Conservation (phyloP, 2,797 vertebrate species). For the Lagodon rhomboides region DNA sequence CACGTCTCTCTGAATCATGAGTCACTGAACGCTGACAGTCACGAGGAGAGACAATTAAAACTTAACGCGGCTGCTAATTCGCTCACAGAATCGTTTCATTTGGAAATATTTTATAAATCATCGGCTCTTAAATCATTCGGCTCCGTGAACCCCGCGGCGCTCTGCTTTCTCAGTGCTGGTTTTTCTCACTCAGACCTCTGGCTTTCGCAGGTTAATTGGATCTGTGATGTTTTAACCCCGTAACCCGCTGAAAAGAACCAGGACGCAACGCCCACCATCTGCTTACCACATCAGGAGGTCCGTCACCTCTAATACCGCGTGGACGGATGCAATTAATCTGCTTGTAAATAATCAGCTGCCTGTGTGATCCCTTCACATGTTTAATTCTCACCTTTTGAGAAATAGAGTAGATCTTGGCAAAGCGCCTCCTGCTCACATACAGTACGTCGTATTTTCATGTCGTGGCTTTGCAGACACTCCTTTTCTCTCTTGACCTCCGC, state of each 20-base stretch:
- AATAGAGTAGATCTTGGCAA: constrained; percentile 16
- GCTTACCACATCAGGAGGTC: constrained; percentile 27
- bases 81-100: constrained; percentile 21
- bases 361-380: constrained; percentile 26
- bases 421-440: not conserved
- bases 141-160: not conserved
- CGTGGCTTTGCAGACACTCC: no score
- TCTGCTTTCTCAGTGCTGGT: no score
- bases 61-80: constrained; percentile 42
- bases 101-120: constrained; percentile 28
- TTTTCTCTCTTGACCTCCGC: no score
- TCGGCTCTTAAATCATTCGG: not conserved
- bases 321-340: constrained; percentile 48
- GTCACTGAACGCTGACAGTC: constrained; percentile 17
- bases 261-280: constrained; percentile 15
- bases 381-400: constrained; percentile 47
- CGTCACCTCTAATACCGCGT: constrained; percentile 16
- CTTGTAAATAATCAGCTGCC: constrained; percentile 44
- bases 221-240: constrained; percentile 51
- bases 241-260: constrained; percentile 10
- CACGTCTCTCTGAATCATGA: constrained; percentile 29
- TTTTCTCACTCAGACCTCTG: constrained; percentile 14
- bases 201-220: constrained; percentile 56
- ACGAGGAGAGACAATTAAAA: constrained; percentile 47
- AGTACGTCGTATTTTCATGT: no score